phyloP scores from a whole-genome alignment of 2,888 invertebrate genomes.

The Alsophila aescularia region DNA sequence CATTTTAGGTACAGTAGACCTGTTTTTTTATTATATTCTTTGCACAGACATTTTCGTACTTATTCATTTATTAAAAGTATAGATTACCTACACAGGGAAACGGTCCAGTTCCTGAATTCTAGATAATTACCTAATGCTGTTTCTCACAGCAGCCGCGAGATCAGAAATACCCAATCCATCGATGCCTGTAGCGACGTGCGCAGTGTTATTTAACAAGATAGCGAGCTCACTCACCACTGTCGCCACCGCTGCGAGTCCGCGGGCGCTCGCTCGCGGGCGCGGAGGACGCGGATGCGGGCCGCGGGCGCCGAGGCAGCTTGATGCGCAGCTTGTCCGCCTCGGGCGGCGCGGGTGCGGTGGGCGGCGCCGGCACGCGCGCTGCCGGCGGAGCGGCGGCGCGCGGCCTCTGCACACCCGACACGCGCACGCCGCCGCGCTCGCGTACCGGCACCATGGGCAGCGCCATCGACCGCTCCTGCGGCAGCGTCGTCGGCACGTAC shows the following conservation, averaged over 20 bases:
- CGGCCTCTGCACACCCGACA: constrained; percentile 77
- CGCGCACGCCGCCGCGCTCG: constrained; percentile 68
- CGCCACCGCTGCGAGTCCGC: constrained; percentile 61
- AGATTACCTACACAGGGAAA: too few species aligned
- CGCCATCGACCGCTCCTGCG: constrained; percentile 92
- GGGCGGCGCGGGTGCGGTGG: constrained; percentile 40
- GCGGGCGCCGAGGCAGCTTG: constrained; percentile 65
- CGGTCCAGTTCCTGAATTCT: too few species aligned
- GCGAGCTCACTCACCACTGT: constrained; percentile 46
- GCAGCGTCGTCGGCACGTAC: constrained; percentile 95
- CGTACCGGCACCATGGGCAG: constrained; percentile 91
- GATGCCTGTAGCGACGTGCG: too few species aligned
- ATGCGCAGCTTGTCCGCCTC: constrained; percentile 71
- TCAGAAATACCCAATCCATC: too few species aligned
- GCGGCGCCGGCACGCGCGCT: constrained; percentile 42
- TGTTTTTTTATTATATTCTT: too few species aligned
- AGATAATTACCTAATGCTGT: too few species aligned
- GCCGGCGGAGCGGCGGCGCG: constrained; percentile 82
- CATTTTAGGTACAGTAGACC: too few species aligned
- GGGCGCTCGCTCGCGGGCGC: constrained; percentile 38
- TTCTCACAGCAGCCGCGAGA: too few species aligned
- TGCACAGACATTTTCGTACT: too few species aligned
- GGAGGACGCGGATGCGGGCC: constrained; percentile 43
- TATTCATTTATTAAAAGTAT: too few species aligned
- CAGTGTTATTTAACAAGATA: too few species aligned